Percentiles rank a stretch among this genome's conserved stretches.
These are phyloP conservation scores for Salvelinus namaycush DNA, from an alignment of 2,113 vertebrate species.

Conservation along the genomic window DNA sequence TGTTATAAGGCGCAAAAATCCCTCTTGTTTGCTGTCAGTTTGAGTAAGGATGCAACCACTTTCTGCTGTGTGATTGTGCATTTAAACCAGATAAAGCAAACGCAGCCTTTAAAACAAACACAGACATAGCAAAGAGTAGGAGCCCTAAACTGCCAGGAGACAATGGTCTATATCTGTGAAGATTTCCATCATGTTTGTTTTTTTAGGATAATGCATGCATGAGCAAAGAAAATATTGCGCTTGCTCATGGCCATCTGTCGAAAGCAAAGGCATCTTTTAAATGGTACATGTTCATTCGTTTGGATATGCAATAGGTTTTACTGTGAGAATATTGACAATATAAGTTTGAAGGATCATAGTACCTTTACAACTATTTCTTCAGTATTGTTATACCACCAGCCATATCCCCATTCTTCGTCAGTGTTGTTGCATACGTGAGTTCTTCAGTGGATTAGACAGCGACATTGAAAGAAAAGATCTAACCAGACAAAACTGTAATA, in stretches of 20 bases:
- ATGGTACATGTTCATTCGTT: constrained; percentile 54
- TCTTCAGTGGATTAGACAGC: constrained; percentile 12
- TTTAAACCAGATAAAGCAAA: constrained; percentile 52
- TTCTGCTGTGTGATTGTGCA: constrained; percentile 32
- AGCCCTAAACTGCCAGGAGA: constrained; percentile 34
- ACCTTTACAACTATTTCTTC: not conserved
- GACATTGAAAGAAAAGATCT: constrained; percentile 47
- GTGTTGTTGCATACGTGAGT: not conserved
- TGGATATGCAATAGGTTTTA: constrained; percentile 33
- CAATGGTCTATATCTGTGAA: constrained; percentile 71
- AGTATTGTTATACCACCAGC: not conserved
- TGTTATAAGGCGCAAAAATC: too few species aligned
- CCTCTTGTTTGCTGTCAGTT: constrained; percentile 1
- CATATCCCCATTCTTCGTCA: not conserved
- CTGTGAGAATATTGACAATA: constrained; percentile 22
- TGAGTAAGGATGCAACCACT: constrained; percentile 35
- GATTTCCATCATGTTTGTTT: constrained; percentile 77
- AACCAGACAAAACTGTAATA: constrained; percentile 8
- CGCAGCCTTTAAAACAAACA: constrained; percentile 39
- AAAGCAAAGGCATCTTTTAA: constrained; percentile 58
- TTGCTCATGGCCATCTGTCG: constrained; percentile 66
- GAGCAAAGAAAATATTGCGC: constrained; percentile 75
- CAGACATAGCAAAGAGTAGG: constrained; percentile 18
- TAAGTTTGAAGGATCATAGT: not conserved
- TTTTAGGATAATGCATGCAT: constrained; percentile 73